These are phyloP conservation scores for Eciton burchellii DNA, from an alignment of 1,140 invertebrate species.

Conservation along the genomic window DNA sequence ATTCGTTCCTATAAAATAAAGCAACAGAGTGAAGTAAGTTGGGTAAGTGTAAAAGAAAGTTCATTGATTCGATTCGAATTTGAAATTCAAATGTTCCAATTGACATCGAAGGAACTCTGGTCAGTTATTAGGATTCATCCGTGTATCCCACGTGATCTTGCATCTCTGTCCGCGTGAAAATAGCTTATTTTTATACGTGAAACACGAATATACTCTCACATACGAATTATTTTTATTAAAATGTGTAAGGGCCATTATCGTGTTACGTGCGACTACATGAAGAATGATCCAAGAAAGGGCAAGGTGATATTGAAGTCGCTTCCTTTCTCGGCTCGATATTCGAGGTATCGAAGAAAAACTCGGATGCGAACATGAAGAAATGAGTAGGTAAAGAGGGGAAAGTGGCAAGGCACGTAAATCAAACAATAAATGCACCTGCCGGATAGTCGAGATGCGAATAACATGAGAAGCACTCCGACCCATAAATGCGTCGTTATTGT, in stretches of 20 bases:
- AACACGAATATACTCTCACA: too few relatives aligned
- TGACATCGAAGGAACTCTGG: neutral
- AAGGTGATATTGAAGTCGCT: neutral
- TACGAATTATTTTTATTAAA: too few relatives aligned
- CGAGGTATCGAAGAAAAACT: slow-evolving; percentile 39
- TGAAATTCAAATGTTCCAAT: too few relatives aligned
- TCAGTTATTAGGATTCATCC: neutral
- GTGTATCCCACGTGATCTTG: neutral
- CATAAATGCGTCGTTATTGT: slow-evolving; percentile 56
- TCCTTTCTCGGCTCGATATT: slow-evolving; percentile 27
- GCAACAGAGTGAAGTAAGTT: too few relatives aligned
- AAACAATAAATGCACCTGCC: slow-evolving; percentile 78
- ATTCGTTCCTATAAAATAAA: too few relatives aligned
- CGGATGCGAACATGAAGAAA: slow-evolving; percentile 37
- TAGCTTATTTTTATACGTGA: too few relatives aligned
- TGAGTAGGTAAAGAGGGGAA: neutral
- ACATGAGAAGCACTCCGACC: slow-evolving; percentile 69
- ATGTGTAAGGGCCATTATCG: neutral
- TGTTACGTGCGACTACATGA: neutral
- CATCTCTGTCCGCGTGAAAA: too few relatives aligned
- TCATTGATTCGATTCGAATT: too few relatives aligned
- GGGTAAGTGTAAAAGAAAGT: too few relatives aligned
- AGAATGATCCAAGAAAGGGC: neutral
- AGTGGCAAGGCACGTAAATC: slow-evolving; percentile 12
- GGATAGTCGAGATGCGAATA: slow-evolving; percentile 75